Percentiles rank a stretch among this genome's conserved stretches.
Conservation (phyloP, 2,113 vertebrate genomes). For the Engystomops pustulosus region DNA sequence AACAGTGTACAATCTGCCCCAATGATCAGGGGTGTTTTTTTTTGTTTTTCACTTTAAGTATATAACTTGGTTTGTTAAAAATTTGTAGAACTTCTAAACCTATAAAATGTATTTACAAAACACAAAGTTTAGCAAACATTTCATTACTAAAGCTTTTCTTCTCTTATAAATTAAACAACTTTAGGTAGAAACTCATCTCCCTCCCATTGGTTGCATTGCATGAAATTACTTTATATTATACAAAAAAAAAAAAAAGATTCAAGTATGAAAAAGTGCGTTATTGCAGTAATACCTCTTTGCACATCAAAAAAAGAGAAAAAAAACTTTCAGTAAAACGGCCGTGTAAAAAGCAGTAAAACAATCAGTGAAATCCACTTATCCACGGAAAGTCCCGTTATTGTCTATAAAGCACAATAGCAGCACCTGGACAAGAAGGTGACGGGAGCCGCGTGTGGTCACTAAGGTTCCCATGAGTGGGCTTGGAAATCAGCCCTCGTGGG, state of each 20-base stretch:
- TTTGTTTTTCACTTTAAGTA: background rate
- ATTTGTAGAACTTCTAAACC: slow-evolving; percentile 61
- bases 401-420: slow-evolving; percentile 31
- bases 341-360: slow-evolving; percentile 76
- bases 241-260: slow-evolving; percentile 82
- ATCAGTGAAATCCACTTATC: slow-evolving; percentile 78
- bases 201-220: slow-evolving; percentile 76
- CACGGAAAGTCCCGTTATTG: slow-evolving; percentile 54
- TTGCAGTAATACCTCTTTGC: slow-evolving; percentile 99
- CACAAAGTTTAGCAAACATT: slow-evolving; percentile 76
- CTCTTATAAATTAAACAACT: slow-evolving; percentile 81
- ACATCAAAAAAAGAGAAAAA: slow-evolving; percentile 91
- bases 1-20: slow-evolving; percentile 47
- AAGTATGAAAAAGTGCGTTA: slow-evolving; percentile 99
- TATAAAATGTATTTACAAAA: slow-evolving; percentile 68
- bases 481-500: slow-evolving; percentile 85
- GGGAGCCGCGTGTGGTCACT: slow-evolving; percentile 31
- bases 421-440: slow-evolving; percentile 29
- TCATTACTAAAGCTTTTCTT: slow-evolving; percentile 77
- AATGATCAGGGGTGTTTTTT: background rate
- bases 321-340: slow-evolving; percentile 95
- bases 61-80: slow-evolving; percentile 48
- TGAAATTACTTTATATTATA: slow-evolving; percentile 82
- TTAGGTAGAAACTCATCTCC: slow-evolving; percentile 72
- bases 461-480: slow-evolving; percentile 62